A percentile compares a stretch with the other conserved stretches of the same genome.
phyloP scores from a whole-genome alignment of 2,113 vertebrate genomes.

The Podiceps cristatus region DNA sequence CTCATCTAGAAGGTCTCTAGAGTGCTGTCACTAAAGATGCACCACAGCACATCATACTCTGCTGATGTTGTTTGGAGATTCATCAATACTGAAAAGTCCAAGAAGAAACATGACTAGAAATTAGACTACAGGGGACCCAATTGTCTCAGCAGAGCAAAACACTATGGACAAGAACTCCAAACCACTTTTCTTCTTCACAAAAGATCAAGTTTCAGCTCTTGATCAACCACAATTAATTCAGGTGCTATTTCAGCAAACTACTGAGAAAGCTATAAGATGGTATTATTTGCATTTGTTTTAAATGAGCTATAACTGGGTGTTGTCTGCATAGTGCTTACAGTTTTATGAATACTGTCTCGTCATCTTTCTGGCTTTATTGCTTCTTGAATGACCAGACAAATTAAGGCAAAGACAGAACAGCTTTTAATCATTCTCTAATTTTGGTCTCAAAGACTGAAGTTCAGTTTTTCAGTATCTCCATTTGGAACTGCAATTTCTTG shows the following conservation, averaged over 20 bases:
- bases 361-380: not conserved
- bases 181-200: not conserved
- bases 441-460: not conserved
- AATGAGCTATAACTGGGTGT: not conserved
- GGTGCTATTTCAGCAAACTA: not conserved
- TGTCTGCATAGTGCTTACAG: not conserved
- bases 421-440: not conserved
- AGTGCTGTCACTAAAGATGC: not conserved
- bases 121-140: not conserved
- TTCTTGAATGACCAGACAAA: not conserved
- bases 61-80: not conserved
- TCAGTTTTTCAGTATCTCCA: not conserved
- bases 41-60: not conserved
- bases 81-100: not conserved
- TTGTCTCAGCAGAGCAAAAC: not conserved
- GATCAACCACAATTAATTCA: accelerated
- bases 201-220: not conserved
- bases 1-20: not conserved
- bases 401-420: not conserved
- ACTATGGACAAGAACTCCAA: not conserved
- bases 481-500: not conserved
- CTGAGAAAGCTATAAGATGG: not conserved
- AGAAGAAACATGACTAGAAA: not conserved
- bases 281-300: not conserved
- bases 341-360: not conserved